A percentile compares a stretch with the other conserved stretches of the same genome.
Conservation (phyloP, 1,140 invertebrate species). For the Thaumatotibia leucotreta region DNA sequence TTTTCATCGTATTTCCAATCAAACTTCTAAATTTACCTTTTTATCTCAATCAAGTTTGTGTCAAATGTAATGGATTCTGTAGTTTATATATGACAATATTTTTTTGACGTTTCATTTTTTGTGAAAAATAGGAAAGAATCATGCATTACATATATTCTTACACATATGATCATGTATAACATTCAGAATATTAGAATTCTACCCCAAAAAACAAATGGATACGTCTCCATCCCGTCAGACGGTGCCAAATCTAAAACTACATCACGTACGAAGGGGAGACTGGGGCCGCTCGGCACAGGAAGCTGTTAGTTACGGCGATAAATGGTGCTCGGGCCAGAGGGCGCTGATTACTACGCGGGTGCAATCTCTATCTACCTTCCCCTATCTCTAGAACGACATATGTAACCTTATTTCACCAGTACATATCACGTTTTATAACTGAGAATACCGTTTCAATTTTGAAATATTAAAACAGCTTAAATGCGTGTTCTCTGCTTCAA, state of each 20-base stretch:
- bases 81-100: too few species aligned
- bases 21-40: too few species aligned
- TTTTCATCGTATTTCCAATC: too few species aligned
- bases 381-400: neutral
- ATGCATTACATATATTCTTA: too few species aligned
- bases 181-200: too few species aligned
- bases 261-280: neutral
- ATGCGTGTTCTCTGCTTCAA: neutral
- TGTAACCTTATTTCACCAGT: neutral
- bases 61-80: too few species aligned
- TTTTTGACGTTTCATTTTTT: too few species aligned
- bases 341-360: neutral
- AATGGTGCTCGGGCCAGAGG: constrained; percentile 2
- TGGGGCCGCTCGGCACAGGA: neutral
- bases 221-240: neutral
- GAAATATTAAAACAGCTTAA: neutral
- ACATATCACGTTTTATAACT: neutral
- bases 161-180: too few species aligned
- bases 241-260: neutral
- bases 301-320: constrained; percentile 8
- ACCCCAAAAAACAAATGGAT: neutral
- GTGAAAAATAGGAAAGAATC: too few species aligned
- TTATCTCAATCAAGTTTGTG: too few species aligned
- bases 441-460: neutral
- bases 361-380: neutral